phyloP scores from a whole-genome alignment of 53 echinoderm and acorn worm species.

The Astropecten irregularis region DNA sequence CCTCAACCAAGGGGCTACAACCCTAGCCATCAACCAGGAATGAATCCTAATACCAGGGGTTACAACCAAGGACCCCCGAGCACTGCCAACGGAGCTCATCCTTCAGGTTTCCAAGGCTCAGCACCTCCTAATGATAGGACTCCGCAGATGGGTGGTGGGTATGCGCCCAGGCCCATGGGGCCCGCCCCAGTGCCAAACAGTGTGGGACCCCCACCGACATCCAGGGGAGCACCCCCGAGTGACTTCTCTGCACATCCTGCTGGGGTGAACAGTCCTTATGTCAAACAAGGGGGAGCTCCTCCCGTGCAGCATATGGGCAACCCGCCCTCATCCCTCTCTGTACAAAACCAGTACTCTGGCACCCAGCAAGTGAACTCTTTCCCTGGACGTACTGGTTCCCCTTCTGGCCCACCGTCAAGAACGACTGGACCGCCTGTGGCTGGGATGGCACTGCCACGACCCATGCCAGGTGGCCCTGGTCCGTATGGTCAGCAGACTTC shows the following conservation, averaged over 20 bases:
- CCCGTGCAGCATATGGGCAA: neutral
- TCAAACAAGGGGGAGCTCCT: slow-evolving; percentile 29
- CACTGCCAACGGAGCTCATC: slow-evolving; percentile 41
- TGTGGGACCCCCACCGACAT: slow-evolving; percentile 46
- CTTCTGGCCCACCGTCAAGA: slow-evolving; percentile 26
- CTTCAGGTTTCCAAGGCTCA: neutral
- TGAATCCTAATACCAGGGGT: slow-evolving; percentile 20
- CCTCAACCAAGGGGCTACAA: slow-evolving; percentile 71
- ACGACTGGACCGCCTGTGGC: neutral
- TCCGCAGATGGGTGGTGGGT: slow-evolving; percentile 38
- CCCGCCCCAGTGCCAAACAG: slow-evolving; percentile 45
- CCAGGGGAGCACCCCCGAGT: slow-evolving; percentile 18
- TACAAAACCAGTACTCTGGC: slow-evolving; percentile 56
- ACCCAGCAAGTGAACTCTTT: slow-evolving; percentile 42
- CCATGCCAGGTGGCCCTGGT: neutral
- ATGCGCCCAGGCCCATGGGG: slow-evolving; percentile 49
- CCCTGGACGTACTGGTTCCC: slow-evolving; percentile 5
- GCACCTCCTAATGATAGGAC: neutral
- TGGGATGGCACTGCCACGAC: slow-evolving; percentile 11
- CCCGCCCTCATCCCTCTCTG: neutral
- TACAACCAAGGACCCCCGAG: slow-evolving; percentile 36
- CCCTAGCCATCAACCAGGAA: slow-evolving; percentile 54
- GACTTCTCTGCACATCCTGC: slow-evolving; percentile 11
- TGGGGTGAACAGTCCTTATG: slow-evolving; percentile 16
- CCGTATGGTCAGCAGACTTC: slow-evolving; percentile 2